Percentiles rank a stretch among this genome's conserved stretches.
phyloP scores from a whole-genome alignment of 1,140 invertebrate genomes.

The Pachyrhynchus sulphureomaculatus region DNA sequence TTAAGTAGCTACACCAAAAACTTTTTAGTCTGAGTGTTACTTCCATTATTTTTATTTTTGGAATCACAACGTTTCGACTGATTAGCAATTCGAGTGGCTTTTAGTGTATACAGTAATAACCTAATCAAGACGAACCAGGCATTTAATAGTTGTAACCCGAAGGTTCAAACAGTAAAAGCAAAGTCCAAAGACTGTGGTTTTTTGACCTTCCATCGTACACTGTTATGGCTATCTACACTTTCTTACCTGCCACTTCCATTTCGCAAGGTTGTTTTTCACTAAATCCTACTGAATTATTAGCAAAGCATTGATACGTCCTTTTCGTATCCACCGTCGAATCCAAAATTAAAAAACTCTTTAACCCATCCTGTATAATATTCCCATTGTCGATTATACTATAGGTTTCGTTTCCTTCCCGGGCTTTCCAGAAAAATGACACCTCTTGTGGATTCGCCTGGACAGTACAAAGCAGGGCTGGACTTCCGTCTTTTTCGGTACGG shows the following conservation, averaged over 20 bases:
- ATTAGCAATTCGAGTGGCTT: too few species aligned
- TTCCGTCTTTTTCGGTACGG: conserved; percentile 68
- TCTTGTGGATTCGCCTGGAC: conserved; percentile 78
- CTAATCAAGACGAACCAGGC: too few species aligned
- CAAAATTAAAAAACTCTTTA: conserved; percentile 66
- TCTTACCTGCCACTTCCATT: conserved; percentile 73
- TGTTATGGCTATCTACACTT: too few species aligned
- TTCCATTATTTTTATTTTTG: too few species aligned
- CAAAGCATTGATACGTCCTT: conserved; percentile 80
- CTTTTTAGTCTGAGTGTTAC: too few species aligned
- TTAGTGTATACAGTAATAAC: too few species aligned
- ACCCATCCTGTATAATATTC: conserved; percentile 52
- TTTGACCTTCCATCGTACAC: too few species aligned
- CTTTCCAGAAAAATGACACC: conserved; percentile 81
- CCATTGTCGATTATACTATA: conserved; percentile 53
- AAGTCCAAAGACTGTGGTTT: too few species aligned
- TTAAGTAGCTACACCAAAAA: too few species aligned
- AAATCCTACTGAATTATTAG: conserved; percentile 78
- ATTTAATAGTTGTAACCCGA: too few species aligned
- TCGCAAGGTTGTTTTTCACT: conserved; percentile 69
- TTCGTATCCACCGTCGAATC: conserved; percentile 65
- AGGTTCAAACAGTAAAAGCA: too few species aligned
- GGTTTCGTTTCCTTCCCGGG: conserved; percentile 80
- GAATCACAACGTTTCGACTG: too few species aligned
- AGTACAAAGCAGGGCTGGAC: conserved; percentile 76